Conservation (phyloP, 2,888 invertebrate species). For the Glomeris marginata region DNA sequence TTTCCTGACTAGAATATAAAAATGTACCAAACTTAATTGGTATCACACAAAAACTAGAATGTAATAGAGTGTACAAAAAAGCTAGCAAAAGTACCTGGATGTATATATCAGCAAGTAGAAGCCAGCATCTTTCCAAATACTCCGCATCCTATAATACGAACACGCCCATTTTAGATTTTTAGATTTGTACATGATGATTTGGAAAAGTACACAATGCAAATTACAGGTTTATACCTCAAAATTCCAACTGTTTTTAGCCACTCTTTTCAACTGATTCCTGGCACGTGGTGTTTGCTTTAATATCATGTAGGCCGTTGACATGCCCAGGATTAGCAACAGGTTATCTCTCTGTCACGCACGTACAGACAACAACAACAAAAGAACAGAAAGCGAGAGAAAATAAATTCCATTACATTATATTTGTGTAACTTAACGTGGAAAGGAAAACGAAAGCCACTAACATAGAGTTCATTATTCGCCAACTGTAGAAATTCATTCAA, state of each 20-base stretch:
- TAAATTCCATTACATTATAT: slow-evolving; percentile 3
- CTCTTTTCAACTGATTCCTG: slow-evolving; percentile 77
- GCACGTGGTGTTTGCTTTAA: slow-evolving; percentile 83
- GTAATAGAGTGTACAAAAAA: too few relatives aligned
- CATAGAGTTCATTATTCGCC: slow-evolving; percentile 47
- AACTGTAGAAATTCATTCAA: slow-evolving; percentile 57
- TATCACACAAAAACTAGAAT: neutral
- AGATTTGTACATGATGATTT: neutral
- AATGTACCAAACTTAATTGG: slow-evolving; percentile 1
- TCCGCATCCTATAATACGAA: slow-evolving; percentile 52
- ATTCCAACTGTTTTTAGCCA: slow-evolving; percentile 73
- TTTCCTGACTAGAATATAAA: slow-evolving; percentile 42
- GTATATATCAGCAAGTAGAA: slow-evolving; percentile 81
- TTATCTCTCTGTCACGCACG: slow-evolving; percentile 41
- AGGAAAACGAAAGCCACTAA: slow-evolving; percentile 13
- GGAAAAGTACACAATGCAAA: slow-evolving; percentile 3
- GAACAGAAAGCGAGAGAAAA: neutral
- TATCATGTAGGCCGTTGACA: slow-evolving; percentile 68
- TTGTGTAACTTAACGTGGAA: neutral
- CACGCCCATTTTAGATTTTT: neutral
- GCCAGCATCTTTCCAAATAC: slow-evolving; percentile 88
- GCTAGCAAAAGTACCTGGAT: slow-evolving; percentile 39
- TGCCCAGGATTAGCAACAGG: slow-evolving; percentile 70
- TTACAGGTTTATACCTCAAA: slow-evolving; percentile 46
- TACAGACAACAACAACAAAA: slow-evolving; percentile 1